Evolutionary conservation across 2,888 invertebrate genomes (phyloP).

Genomic region (Protophormia terraenovae): DNA sequence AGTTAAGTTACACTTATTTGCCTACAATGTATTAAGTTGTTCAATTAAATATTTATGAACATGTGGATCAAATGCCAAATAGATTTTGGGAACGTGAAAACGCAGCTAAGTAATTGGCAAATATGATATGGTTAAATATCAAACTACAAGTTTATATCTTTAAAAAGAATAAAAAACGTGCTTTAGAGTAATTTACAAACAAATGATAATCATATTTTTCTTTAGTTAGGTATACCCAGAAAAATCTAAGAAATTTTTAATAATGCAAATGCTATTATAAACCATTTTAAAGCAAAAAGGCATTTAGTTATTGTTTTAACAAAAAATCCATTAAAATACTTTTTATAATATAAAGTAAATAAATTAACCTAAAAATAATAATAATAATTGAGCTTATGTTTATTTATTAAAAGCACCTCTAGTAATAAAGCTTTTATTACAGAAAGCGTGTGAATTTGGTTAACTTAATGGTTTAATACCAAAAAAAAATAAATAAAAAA

Average conservation of each 20-base stretch:
- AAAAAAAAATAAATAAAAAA: not conserved
- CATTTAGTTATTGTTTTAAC: not conserved
- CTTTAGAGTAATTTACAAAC: slow-evolving; percentile 2
- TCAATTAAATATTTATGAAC: not conserved
- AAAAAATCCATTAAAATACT: not conserved
- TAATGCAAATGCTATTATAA: too few relatives aligned
- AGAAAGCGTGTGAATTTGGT: slow-evolving; percentile 33
- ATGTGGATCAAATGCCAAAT: slow-evolving; percentile 46
- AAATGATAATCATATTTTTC: not conserved
- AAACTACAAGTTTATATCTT: slow-evolving; percentile 13
- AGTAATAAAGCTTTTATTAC: not conserved
- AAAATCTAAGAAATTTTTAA: too few relatives aligned
- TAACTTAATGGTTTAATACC: not conserved
- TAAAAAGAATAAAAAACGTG: not conserved
- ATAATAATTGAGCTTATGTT: not conserved
- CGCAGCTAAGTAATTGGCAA: not conserved
- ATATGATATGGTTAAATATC: slow-evolving; percentile 5
- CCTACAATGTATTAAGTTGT: not conserved
- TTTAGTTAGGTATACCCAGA: not conserved
- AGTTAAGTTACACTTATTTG: not conserved
- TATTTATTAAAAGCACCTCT: not conserved
- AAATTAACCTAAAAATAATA: not conserved
- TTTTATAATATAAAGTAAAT: not conserved
- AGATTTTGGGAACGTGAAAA: slow-evolving; percentile 18
- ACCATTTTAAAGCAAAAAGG: too few relatives aligned